Evolutionary conservation across 2,113 vertebrate genomes (phyloP), one percentile per base, ranked within the genome.

Genomic region (Typhlomys cinereus): DNA sequence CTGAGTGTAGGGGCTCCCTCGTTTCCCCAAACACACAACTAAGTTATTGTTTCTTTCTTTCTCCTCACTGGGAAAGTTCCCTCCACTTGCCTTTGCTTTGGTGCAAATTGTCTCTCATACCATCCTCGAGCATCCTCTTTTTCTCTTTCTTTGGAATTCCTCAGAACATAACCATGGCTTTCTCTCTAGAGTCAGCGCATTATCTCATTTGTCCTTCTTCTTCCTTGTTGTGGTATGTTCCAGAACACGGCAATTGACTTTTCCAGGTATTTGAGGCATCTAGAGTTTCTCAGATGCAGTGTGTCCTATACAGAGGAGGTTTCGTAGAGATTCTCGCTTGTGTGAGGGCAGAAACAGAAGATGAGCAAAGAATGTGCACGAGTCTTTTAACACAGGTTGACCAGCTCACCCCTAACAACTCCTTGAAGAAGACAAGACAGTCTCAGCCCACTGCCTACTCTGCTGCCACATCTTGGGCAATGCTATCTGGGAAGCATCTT

Each of bases 81-180:
- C 25, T 92, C 62, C 23, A 74, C 36, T 62, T 88, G 29, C 10
- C 20, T 0, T 5, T 29, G 18, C 12, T 48, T 64, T 48, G 17
- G 81, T 70, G 57, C 44, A 48, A 73, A 52, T 48, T 46, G 12
- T 88, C 31, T 64, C 50, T 87, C 61, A 36, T n/a, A 7, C 15
- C 59, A 46, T 44, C 20, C 1, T 0, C 5, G 7, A 61, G 12
- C 17, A 5, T 29, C 29, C 62, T 81, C 10, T 18, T 4, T 13
- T 12, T 39, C 61, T 7, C 4, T 82, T 74, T 48, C 34, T 82
- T 78, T 50, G 71, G 13, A 87, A 50, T 62, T 59, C 9, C 4
- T 18, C 34, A 54, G n/a, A 0, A 14, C 0, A 1, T 1, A 0
- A 73, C 66, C 59, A 8, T 29, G 39, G 25, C 23, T 66, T n/a